Evolutionary conservation across 2,888 invertebrate genomes (phyloP).

Genomic region (Polyommatus icarus): DNA sequence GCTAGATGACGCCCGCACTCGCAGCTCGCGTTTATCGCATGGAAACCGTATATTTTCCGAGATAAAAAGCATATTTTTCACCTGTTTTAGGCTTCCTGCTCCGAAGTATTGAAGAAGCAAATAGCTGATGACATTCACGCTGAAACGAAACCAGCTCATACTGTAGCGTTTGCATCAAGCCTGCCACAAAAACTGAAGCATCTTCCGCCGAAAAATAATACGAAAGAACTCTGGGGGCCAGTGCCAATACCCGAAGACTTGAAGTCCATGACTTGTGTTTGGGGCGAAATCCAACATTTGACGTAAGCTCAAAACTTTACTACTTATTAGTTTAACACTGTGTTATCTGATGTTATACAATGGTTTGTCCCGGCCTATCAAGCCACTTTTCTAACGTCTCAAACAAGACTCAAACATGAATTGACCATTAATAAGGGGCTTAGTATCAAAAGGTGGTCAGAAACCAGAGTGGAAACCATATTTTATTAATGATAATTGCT

Average conservation of each 20-base stretch:
- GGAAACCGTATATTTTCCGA: too few relatives aligned
- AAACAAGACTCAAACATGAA: too few relatives aligned
- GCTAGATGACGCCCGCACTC: too few relatives aligned
- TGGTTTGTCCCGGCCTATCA: too few relatives aligned
- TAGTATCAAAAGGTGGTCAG: too few relatives aligned
- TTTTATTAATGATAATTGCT: too few relatives aligned
- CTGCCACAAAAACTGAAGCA: constrained; percentile 76
- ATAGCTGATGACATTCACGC: constrained; percentile 73
- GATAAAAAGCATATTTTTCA: background rate
- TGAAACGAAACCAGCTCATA: constrained; percentile 69
- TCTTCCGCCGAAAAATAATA: constrained; percentile 76
- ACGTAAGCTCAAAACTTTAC: constrained; percentile 57
- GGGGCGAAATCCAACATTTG: constrained; percentile 82
- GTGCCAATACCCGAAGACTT: constrained; percentile 80
- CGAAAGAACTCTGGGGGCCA: constrained; percentile 76
- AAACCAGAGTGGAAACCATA: too few relatives aligned
- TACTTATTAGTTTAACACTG: too few relatives aligned
- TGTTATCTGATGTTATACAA: too few relatives aligned
- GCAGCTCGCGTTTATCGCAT: too few relatives aligned
- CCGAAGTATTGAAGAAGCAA: constrained; percentile 71
- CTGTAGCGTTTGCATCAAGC: constrained; percentile 74
- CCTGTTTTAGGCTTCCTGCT: constrained; percentile 63
- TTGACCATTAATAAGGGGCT: too few relatives aligned
- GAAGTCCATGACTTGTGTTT: constrained; percentile 81
- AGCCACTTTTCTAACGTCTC: too few relatives aligned